phyloP scores from a whole-genome alignment of 2,888 invertebrate species.

The Eristalinus aeneus region DNA sequence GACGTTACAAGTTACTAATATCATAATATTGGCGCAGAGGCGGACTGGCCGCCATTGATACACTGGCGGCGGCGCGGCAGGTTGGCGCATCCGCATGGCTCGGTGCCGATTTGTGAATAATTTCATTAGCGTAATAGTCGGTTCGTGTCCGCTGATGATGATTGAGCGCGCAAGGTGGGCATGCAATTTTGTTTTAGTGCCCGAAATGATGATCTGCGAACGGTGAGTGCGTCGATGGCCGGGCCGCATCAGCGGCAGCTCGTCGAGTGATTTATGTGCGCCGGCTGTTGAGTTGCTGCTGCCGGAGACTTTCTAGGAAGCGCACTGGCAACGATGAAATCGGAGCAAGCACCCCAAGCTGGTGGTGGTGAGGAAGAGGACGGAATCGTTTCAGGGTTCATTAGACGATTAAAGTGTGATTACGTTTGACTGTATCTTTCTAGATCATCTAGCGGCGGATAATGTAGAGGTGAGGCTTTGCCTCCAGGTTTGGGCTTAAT shows the following conservation, averaged over 20 bases:
- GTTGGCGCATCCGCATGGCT: slow-evolving; percentile 41
- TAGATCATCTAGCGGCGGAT: background rate
- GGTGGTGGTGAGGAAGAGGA: background rate
- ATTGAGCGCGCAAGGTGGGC: slow-evolving; percentile 27
- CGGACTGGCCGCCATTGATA: slow-evolving; percentile 65
- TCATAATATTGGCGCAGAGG: slow-evolving; percentile 69
- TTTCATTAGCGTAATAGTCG: slow-evolving; percentile 61
- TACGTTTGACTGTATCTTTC: background rate
- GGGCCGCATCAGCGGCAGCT: background rate
- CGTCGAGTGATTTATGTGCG: slow-evolving; percentile 22
- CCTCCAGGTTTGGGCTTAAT: background rate
- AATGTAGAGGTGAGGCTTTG: background rate
- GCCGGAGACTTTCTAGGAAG: slow-evolving; percentile 33
- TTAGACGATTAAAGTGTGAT: slow-evolving; percentile 7
- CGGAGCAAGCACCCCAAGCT: slow-evolving; percentile 29
- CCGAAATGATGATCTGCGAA: slow-evolving; percentile 43
- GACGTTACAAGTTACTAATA: slow-evolving; percentile 69
- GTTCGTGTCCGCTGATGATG: slow-evolving; percentile 56
- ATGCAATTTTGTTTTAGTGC: slow-evolving; percentile 35
- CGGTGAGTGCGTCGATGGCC: slow-evolving; percentile 2
- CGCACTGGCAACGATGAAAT: slow-evolving; percentile 16
- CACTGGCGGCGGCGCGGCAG: slow-evolving; percentile 11
- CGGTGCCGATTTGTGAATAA: slow-evolving; percentile 67
- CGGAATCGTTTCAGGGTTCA: slow-evolving; percentile 29
- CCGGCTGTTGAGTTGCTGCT: background rate